phyloP scores from a whole-genome alignment of 2,888 invertebrate species.

The Hymenopus coronatus region DNA sequence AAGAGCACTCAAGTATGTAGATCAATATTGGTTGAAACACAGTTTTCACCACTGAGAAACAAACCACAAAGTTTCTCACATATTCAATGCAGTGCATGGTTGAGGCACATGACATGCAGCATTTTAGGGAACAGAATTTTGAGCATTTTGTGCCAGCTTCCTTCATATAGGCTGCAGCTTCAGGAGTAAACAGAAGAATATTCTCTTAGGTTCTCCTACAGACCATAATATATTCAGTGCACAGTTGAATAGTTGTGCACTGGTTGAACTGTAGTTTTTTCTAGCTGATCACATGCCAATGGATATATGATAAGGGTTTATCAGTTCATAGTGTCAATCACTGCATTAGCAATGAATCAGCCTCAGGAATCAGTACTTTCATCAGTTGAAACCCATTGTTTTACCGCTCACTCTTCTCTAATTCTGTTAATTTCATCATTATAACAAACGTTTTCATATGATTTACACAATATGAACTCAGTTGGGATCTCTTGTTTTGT shows the following conservation, averaged over 20 bases:
- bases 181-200: too few relatives aligned
- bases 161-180: neutral
- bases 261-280: neutral
- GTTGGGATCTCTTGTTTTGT: neutral
- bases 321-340: neutral
- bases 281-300: neutral
- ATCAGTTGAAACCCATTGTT: neutral
- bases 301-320: neutral
- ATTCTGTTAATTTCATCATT: neutral
- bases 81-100: neutral
- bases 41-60: too few relatives aligned
- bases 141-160: neutral
- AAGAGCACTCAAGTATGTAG: too few relatives aligned
- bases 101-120: neutral
- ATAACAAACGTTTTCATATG: neutral
- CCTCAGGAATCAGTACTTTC: conserved; percentile 1
- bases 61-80: neutral
- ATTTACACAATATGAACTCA: neutral
- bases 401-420: neutral
- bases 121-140: neutral
- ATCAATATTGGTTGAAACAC: too few relatives aligned
- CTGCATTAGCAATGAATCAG: neutral
- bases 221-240: neutral
- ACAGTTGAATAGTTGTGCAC: neutral
- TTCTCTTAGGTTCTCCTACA: neutral